Evolutionary conservation across 92 coral and sea anemone genomes (phyloP).

Genomic region (Hydrozoanthus gracilis): DNA sequence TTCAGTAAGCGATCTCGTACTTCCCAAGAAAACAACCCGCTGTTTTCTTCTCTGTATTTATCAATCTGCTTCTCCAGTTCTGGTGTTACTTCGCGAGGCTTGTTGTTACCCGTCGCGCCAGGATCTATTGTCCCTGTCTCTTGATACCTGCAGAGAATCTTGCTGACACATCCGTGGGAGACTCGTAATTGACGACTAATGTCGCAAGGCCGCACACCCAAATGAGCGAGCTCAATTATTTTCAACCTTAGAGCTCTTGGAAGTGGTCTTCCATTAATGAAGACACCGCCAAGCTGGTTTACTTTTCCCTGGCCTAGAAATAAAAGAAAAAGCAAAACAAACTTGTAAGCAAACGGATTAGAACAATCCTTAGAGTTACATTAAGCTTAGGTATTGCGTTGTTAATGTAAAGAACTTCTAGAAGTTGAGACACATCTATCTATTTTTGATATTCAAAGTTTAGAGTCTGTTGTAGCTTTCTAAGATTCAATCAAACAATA

Average conservation of each 20-base stretch:
- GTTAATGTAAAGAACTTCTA: not conserved
- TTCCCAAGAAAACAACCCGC: conserved; percentile 95
- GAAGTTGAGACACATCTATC: not conserved
- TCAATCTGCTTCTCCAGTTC: conserved; percentile 92
- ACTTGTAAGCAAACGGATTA: not conserved
- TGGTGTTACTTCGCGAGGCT: conserved; percentile 90
- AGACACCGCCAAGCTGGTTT: conserved; percentile 97
- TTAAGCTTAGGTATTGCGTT: not conserved
- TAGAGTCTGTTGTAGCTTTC: not conserved
- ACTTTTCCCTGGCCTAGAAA: conserved; percentile 92
- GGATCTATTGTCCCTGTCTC: conserved; percentile 98
- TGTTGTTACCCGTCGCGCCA: conserved; percentile 80
- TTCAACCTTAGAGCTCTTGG: conserved; percentile 86
- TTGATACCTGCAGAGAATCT: conserved; percentile 95
- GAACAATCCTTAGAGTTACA: not conserved
- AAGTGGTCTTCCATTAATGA: conserved; percentile 96
- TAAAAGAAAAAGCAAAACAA: not conserved
- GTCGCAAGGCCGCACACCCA: conserved; percentile 98
- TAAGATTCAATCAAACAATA: not conserved
- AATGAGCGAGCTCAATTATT: conserved; percentile 93
- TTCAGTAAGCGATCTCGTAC: conserved; percentile 87
- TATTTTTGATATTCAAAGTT: not conserved
- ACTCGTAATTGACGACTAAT: conserved; percentile 98
- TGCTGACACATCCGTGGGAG: conserved; percentile 98
- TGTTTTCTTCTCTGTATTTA: conserved; percentile 80